Conservation (phyloP, 2,113 vertebrate genomes). For the Elgaria multicarinata region DNA sequence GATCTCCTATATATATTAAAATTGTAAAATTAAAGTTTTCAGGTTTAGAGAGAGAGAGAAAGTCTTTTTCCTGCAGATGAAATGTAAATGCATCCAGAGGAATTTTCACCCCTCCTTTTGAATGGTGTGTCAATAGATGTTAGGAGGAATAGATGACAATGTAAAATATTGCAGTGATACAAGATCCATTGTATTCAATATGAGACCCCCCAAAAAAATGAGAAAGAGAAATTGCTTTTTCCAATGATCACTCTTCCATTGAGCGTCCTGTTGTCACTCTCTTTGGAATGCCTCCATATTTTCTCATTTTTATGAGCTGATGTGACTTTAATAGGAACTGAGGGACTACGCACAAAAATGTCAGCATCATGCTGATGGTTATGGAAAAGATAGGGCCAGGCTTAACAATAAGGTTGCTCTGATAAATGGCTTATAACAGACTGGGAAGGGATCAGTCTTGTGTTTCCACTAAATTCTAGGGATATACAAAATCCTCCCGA, state of each 20-base stretch:
- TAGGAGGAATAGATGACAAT: constrained; percentile 30
- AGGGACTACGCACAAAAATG: constrained; percentile 28
- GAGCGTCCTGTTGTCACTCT: constrained; percentile 15
- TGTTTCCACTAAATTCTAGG: background rate
- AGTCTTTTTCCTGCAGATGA: constrained; percentile 4
- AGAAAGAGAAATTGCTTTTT: constrained; percentile 54
- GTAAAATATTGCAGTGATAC: constrained; percentile 33
- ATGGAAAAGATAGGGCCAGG: background rate
- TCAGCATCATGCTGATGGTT: constrained; percentile 11
- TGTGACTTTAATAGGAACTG: constrained; percentile 24
- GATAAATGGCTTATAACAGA: background rate
- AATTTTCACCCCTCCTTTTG: background rate
- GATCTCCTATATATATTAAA: constrained; percentile 36
- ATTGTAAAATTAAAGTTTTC: constrained; percentile 46
- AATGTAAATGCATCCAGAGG: constrained; percentile 25
- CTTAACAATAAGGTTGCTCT: background rate
- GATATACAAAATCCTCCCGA: background rate
- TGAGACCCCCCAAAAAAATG: constrained; percentile 8
- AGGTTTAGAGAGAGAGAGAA: constrained; percentile 16
- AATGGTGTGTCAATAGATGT: constrained; percentile 28
- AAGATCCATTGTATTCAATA: background rate
- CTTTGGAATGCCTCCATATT: constrained; percentile 35
- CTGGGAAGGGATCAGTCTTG: background rate
- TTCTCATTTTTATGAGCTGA: constrained; percentile 49
- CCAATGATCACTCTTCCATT: constrained; percentile 36